phyloP scores from a whole-genome alignment of 1,140 invertebrate species.

The Heliconius congener region DNA sequence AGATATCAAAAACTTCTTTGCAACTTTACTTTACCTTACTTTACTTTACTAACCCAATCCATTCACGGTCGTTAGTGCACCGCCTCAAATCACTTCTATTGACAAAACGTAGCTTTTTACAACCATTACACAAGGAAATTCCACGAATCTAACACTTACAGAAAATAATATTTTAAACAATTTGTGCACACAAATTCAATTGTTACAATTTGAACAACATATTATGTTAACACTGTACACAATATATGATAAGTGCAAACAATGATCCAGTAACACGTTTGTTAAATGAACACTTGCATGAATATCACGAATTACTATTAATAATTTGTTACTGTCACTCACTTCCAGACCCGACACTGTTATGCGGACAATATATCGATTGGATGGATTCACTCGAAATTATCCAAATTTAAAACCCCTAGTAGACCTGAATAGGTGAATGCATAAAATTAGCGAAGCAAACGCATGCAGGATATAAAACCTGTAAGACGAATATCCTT shows the following conservation, averaged over 20 bases:
- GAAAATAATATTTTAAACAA: conserved; percentile 25
- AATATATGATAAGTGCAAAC: conserved; percentile 52
- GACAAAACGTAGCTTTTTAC: conserved; percentile 65
- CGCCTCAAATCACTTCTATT: conserved; percentile 66
- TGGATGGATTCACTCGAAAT: conserved; percentile 27
- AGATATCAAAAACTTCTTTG: conserved; percentile 68
- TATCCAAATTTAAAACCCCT: conserved; percentile 24
- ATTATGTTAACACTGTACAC: conserved; percentile 41
- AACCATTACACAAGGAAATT: conserved; percentile 73
- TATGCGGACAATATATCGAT: conserved; percentile 26
- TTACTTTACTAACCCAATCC: conserved; percentile 58
- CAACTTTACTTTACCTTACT: conserved; percentile 61
- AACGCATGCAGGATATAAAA: conserved; percentile 66
- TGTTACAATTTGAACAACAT: conserved; percentile 21
- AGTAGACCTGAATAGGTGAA: conserved; percentile 48
- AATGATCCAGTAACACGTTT: conserved; percentile 56
- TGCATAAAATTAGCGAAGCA: conserved; percentile 51
- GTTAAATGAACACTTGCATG: conserved; percentile 67
- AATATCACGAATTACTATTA: conserved; percentile 50
- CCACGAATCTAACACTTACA: conserved; percentile 71
- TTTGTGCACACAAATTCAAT: conserved; percentile 32
- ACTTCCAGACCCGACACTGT: conserved; percentile 33
- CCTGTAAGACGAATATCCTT: conserved; percentile 52
- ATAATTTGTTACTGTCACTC: conserved; percentile 33
- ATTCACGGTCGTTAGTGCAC: conserved; percentile 77